phyloP scores from a whole-genome alignment of 2,888 invertebrate species.

The Apocheima hispidaria region DNA sequence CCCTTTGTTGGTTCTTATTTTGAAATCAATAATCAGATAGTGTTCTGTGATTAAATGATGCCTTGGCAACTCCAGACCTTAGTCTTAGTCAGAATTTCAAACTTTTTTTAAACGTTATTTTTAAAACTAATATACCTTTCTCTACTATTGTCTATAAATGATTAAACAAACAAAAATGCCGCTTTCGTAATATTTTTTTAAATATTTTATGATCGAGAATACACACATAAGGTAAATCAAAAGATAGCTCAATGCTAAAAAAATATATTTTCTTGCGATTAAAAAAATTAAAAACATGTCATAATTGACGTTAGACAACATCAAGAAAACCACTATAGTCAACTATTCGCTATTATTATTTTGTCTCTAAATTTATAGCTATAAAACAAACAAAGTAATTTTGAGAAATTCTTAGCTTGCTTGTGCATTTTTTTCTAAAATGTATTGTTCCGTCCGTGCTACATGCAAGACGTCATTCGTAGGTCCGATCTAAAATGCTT shows the following conservation, averaged over 20 bases:
- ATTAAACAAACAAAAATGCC: no score
- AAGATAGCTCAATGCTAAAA: no score
- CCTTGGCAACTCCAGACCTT: conserved; percentile 70
- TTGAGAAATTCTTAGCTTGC: conserved; percentile 49
- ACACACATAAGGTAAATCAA: no score
- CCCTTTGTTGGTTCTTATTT: conserved; percentile 52
- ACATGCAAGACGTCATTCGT: conserved; percentile 49
- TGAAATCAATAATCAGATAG: conserved; percentile 56
- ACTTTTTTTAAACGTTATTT: neutral
- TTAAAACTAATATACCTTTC: neutral
- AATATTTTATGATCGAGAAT: no score
- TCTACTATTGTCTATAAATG: no score
- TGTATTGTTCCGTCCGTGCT: conserved; percentile 66
- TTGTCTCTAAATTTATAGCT: neutral
- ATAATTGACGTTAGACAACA: no score
- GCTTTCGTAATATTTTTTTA: no score
- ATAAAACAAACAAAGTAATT: conserved; percentile 25
- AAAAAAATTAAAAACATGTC: no score
- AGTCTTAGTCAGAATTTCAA: conserved; percentile 58
- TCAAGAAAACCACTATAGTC: no score
- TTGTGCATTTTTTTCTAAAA: conserved; percentile 55
- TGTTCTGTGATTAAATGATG: conserved; percentile 76
- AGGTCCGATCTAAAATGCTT: conserved; percentile 44
- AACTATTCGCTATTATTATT: neutral
- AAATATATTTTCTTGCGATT: no score